These are phyloP conservation scores for Drosophila pachea DNA, from an alignment of 1,140 invertebrate species.

Conservation along the genomic window DNA sequence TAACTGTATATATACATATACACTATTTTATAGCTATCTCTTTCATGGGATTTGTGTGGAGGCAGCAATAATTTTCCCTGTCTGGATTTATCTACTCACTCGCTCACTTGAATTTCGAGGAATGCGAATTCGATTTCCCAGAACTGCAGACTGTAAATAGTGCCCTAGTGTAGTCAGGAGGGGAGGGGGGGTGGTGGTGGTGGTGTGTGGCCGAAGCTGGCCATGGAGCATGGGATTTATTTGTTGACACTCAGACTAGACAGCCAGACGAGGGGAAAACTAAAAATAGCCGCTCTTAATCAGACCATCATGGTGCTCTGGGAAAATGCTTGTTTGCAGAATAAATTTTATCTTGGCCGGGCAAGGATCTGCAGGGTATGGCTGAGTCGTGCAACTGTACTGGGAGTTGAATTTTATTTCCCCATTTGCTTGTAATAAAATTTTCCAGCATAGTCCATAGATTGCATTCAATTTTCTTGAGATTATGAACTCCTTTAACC, in stretches of 20 bases:
- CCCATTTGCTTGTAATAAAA: conserved; percentile 17
- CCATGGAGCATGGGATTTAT: too few relatives aligned
- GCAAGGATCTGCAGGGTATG: conserved; percentile 4
- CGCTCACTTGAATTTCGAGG: not conserved
- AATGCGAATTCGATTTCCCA: not conserved
- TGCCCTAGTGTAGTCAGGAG: too few relatives aligned
- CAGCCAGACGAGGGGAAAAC: too few relatives aligned
- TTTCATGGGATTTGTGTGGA: not conserved
- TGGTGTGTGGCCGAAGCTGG: too few relatives aligned
- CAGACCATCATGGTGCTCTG: too few relatives aligned
- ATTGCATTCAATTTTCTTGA: conserved; percentile 29
- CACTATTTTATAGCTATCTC: not conserved
- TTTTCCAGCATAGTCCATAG: not conserved
- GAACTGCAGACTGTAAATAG: not conserved
- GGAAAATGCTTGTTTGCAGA: too few relatives aligned
- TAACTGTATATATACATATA: not conserved
- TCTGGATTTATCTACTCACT: not conserved
- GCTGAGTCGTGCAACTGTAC: not conserved
- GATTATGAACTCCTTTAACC: conserved; percentile 34
- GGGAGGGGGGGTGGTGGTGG: too few relatives aligned
- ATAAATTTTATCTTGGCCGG: too few relatives aligned
- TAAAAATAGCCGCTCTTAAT: too few relatives aligned
- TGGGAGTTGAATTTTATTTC: not conserved
- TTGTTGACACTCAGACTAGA: too few relatives aligned
- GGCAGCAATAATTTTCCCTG: not conserved